Evolutionary conservation across 2,113 vertebrate genomes (phyloP).

Genomic region (Pluvianellus socialis): DNA sequence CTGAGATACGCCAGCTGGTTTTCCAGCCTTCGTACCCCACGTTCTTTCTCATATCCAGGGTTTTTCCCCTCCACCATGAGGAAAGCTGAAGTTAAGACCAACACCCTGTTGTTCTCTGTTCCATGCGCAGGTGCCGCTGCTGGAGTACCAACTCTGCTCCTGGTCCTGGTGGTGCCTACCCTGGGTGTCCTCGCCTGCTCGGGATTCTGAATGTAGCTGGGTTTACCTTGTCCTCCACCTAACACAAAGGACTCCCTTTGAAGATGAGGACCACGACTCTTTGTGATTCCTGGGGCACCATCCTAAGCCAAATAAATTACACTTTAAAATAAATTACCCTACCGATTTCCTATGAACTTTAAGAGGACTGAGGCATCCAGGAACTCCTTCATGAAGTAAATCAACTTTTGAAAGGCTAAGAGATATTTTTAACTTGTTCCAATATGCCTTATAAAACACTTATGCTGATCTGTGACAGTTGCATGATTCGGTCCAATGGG

Average conservation of each 20-base stretch:
- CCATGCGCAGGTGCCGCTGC: conserved; percentile 63
- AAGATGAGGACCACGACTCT: conserved; percentile 76
- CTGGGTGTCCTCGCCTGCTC: conserved; percentile 79
- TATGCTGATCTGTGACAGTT: conserved; percentile 89
- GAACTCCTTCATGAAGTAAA: conserved; percentile 85
- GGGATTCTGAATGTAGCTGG: conserved; percentile 91
- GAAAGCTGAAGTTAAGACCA: background rate
- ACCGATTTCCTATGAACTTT: conserved; percentile 73
- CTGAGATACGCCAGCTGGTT: background rate
- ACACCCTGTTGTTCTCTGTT: background rate
- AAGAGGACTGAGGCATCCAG: conserved; percentile 83
- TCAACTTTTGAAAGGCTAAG: conserved; percentile 82
- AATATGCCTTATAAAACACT: conserved; percentile 98
- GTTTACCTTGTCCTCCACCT: conserved; percentile 71
- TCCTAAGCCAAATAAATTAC: conserved; percentile 81
- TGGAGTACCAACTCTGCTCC: conserved; percentile 63
- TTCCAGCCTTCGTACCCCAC: background rate
- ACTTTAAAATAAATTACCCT: conserved; percentile 78
- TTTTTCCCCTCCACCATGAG: fast-evolving
- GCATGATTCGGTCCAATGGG: conserved; percentile 83
- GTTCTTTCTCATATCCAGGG: background rate
- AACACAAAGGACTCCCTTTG: conserved; percentile 79
- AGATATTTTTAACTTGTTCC: conserved; percentile 93
- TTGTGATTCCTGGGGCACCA: conserved; percentile 80
- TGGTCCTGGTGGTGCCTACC: conserved; percentile 78